Evolutionary conservation across 2,888 invertebrate species (phyloP).

Genomic region (Chymomyza procnemis): DNA sequence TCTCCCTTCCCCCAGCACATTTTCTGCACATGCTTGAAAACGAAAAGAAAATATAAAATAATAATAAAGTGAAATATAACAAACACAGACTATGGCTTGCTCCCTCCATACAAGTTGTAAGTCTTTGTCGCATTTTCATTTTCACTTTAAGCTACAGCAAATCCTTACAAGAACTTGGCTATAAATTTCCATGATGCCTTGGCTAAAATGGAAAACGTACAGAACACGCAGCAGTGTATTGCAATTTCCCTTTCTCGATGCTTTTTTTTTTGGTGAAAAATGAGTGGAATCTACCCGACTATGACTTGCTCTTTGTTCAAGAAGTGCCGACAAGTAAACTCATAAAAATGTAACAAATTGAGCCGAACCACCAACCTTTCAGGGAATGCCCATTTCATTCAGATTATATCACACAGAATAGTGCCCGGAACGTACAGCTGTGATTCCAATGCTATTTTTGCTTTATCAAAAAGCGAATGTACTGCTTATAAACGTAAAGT

Average conservation of each 20-base stretch:
- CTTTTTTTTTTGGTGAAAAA: background rate
- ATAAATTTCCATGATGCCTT: slow-evolving; percentile 18
- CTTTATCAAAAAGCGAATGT: too few relatives aligned
- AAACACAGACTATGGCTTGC: background rate
- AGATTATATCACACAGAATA: too few relatives aligned
- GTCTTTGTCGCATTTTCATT: slow-evolving; percentile 29
- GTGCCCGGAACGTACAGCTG: too few relatives aligned
- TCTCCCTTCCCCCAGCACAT: slow-evolving; percentile 21
- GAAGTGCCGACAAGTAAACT: too few relatives aligned
- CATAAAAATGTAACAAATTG: too few relatives aligned
- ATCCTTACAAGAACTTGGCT: slow-evolving; percentile 20
- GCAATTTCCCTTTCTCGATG: slow-evolving; percentile 47
- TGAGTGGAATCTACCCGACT: too few relatives aligned
- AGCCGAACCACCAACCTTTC: too few relatives aligned
- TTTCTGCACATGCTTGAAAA: background rate
- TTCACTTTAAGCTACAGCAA: slow-evolving; percentile 33
- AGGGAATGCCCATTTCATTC: too few relatives aligned
- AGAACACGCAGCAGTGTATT: slow-evolving; percentile 37
- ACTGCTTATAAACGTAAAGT: too few relatives aligned
- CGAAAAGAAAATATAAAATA: background rate
- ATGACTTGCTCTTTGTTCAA: too few relatives aligned
- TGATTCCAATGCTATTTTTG: too few relatives aligned
- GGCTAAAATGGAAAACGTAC: slow-evolving; percentile 30
- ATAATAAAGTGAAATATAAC: background rate
- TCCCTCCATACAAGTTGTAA: too few relatives aligned